Percentiles rank a stretch among this genome's conserved stretches.
These are phyloP conservation scores for Neoitamus cyanurus DNA, from an alignment of 2,888 invertebrate species.

Conservation along the genomic window DNA sequence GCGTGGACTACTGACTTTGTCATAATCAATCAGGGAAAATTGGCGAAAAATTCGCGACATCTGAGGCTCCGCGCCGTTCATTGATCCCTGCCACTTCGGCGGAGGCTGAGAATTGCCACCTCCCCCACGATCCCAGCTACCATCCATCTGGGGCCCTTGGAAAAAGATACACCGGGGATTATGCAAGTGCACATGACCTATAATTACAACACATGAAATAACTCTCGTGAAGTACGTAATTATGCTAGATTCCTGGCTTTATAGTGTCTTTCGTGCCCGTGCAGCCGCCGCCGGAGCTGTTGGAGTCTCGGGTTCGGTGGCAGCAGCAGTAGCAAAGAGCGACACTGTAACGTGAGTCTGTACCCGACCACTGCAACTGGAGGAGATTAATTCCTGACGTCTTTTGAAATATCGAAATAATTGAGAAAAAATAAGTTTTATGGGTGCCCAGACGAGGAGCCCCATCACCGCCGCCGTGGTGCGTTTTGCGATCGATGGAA, in stretches of 20 bases:
- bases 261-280: not conserved
- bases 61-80: not conserved
- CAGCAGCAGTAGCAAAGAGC: not conserved
- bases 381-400: conserved; percentile 28
- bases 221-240: conserved; percentile 15
- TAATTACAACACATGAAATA: conserved; percentile 41
- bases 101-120: not conserved
- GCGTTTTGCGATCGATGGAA: not conserved
- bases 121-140: not conserved
- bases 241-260: conserved; percentile 12
- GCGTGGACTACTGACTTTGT: not conserved
- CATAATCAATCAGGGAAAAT: not conserved
- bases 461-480: not conserved
- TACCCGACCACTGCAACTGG: not conserved
- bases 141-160: conserved; percentile 30
- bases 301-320: not conserved
- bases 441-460: not conserved
- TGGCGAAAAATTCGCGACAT: not conserved
- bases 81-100: not conserved
- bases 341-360: conserved; percentile 1
- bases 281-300: not conserved
- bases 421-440: conserved; percentile 25
- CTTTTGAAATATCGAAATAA: conserved; percentile 37
- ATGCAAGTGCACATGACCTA: conserved; percentile 38
- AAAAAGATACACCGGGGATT: conserved; percentile 25